Conservation (phyloP, 2,113 vertebrate species). For the Malaclemys terrapin region DNA sequence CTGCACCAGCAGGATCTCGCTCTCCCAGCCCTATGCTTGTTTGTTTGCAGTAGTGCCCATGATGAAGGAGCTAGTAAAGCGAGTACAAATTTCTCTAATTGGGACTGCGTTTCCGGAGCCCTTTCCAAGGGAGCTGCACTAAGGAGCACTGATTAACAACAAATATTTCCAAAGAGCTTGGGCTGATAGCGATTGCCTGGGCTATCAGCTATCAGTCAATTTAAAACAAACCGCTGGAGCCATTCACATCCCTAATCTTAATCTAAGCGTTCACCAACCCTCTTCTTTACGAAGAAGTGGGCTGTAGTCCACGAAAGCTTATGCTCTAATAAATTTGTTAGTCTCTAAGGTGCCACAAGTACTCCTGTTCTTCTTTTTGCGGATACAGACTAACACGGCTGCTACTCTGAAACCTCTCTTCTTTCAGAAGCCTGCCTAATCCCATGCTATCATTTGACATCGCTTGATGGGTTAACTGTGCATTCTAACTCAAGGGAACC, state of each 20-base stretch:
- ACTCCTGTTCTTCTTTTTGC: no score
- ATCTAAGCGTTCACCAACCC: not conserved
- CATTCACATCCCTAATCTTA: not conserved
- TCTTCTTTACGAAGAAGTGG: no score
- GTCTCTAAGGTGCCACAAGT: no score
- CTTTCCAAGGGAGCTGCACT: not conserved
- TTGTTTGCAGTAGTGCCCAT: not conserved
- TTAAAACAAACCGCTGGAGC: not conserved
- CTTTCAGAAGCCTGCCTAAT: not conserved
- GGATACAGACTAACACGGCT: no score
- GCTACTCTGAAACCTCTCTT: no score
- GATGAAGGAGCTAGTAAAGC: not conserved
- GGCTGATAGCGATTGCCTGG: not conserved
- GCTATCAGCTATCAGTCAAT: not conserved
- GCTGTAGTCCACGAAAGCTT: no score
- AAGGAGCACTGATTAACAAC: not conserved
- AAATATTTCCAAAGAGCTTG: not conserved
- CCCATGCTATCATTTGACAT: not conserved
- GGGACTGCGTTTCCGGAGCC: not conserved
- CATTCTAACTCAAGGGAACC: not conserved
- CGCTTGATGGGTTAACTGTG: not conserved
- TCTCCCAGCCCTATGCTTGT: not conserved
- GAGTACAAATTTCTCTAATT: not conserved
- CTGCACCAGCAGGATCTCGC: not conserved
- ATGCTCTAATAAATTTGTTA: no score